Conservation (phyloP, 2,113 vertebrate species). For the Zosterops hypoxanthus region DNA sequence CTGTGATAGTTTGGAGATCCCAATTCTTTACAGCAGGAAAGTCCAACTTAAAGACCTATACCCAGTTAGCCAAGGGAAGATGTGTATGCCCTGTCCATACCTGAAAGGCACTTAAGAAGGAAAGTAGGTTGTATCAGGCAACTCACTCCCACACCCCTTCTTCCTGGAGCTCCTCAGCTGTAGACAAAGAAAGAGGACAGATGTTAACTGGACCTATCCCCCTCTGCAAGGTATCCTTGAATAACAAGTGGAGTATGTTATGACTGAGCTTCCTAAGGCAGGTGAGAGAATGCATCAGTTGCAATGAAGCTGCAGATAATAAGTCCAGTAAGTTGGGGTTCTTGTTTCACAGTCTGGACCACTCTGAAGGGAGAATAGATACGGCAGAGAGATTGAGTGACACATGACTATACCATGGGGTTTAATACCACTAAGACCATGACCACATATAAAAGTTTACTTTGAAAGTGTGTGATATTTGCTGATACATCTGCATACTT, state of each 20-base stretch:
- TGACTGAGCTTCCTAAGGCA: not conserved
- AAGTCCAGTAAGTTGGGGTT: not conserved
- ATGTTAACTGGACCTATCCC: not conserved
- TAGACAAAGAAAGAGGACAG: not conserved
- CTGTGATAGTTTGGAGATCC: not conserved
- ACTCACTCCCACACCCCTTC: not conserved
- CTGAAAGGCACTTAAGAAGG: not conserved
- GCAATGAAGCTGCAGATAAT: not conserved
- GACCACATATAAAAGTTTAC: not conserved
- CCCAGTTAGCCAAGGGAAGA: not conserved
- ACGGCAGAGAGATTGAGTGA: not conserved
- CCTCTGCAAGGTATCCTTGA: not conserved
- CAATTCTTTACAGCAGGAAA: not conserved
- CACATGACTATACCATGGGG: not conserved
- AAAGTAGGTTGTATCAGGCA: not conserved
- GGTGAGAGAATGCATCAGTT: not conserved
- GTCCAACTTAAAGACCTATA: not conserved
- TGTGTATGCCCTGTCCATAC: not conserved
- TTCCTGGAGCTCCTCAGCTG: not conserved
- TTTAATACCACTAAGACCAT: not conserved
- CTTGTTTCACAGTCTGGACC: not conserved
- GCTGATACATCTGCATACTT: not conserved
- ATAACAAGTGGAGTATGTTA: not conserved
- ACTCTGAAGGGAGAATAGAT: not conserved
- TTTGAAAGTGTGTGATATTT: not conserved